These are phyloP conservation scores for Centropristis striata DNA, from an alignment of 2,113 vertebrate species.

Conservation along the genomic window DNA sequence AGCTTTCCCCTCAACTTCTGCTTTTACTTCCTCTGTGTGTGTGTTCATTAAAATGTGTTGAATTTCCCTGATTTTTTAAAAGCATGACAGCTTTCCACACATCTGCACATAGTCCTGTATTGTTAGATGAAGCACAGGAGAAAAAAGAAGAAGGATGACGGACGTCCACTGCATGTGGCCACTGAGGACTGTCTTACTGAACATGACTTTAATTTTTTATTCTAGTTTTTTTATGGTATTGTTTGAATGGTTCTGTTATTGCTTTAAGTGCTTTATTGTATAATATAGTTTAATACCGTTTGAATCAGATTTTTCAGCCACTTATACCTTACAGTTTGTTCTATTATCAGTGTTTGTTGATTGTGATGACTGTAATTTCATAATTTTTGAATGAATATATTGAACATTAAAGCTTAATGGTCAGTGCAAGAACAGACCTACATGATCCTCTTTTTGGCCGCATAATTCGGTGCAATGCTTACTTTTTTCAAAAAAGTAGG, in stretches of 20 bases:
- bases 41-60: conserved; percentile 37
- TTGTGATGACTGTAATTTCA: neutral
- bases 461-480: too few relatives aligned
- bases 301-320: neutral
- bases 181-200: neutral
- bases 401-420: neutral
- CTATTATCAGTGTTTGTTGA: neutral
- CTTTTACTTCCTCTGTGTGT: conserved; percentile 64
- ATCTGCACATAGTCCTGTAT: conserved; percentile 12
- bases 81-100: conserved; percentile 35
- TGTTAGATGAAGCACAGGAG: neutral
- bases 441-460: too few relatives aligned
- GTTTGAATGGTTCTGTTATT: neutral
- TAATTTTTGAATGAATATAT: neutral
- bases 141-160: neutral
- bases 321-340: neutral
- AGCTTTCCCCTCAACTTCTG: conserved; percentile 54
- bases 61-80: conserved; percentile 8
- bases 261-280: neutral
- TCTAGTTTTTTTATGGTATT: neutral
- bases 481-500: too few relatives aligned
- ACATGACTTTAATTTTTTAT: neutral
- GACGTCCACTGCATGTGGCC: neutral
- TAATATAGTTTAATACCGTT: neutral
- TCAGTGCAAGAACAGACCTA: neutral